These are phyloP conservation scores for Zonitis immaculata DNA, from an alignment of 2,888 invertebrate species.

Conservation along the genomic window DNA sequence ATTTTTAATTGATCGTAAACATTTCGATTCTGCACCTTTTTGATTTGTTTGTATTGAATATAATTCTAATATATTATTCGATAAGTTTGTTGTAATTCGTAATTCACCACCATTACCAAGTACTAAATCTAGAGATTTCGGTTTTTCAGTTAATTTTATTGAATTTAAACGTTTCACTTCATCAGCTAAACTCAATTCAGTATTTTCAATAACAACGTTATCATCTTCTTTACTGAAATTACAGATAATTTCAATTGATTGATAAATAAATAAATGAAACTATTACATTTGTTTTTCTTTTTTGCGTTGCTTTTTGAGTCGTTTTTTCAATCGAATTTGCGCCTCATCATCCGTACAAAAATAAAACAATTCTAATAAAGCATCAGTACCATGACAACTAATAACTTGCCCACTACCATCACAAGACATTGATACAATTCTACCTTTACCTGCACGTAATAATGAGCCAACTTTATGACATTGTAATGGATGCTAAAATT, in stretches of 20 bases:
- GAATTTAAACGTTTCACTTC: constrained; percentile 66
- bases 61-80: constrained; percentile 72
- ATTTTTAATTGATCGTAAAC: constrained; percentile 61
- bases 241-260: background rate
- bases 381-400: constrained; percentile 79
- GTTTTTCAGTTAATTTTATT: constrained; percentile 62
- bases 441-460: constrained; percentile 70
- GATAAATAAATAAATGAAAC: constrained; percentile 8
- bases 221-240: constrained; percentile 33
- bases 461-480: constrained; percentile 77
- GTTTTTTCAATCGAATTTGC: constrained; percentile 64
- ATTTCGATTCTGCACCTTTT: constrained; percentile 53
- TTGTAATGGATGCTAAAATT: constrained; percentile 60
- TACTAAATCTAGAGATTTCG: constrained; percentile 66
- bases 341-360: constrained; percentile 75
- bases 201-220: constrained; percentile 22
- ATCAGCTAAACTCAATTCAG: constrained; percentile 59
- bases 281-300: constrained; percentile 50
- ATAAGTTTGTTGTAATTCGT: constrained; percentile 60
- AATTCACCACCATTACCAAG: constrained; percentile 69
- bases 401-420: constrained; percentile 70
- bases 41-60: constrained; percentile 55
- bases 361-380: constrained; percentile 75
- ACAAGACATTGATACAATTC: constrained; percentile 69
- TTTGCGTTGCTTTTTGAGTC: constrained; percentile 69